phyloP scores from a whole-genome alignment of 2,797 vertebrate species.

The Onychomys arenicola region DNA sequence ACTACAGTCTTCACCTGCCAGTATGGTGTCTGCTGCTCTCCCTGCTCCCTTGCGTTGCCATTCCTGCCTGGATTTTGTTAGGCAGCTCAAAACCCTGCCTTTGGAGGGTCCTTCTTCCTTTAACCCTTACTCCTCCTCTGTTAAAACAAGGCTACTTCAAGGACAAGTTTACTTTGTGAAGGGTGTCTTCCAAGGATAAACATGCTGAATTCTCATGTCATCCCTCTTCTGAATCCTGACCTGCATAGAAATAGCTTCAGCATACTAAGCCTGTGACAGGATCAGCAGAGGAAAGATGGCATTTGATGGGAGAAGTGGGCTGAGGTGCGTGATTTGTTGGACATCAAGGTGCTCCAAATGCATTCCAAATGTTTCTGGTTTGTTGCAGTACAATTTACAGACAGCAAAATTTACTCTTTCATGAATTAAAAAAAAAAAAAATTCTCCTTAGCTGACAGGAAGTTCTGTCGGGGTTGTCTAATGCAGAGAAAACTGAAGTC shows the following conservation, averaged over 20 bases:
- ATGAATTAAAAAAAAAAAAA: not conserved
- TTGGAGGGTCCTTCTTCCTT: not conserved
- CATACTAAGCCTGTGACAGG: not conserved
- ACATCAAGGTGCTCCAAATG: not conserved
- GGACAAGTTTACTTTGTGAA: not conserved
- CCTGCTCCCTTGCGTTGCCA: not conserved
- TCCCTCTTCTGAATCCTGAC: not conserved
- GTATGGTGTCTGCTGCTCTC: rapidly evolving
- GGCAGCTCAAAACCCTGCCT: not conserved
- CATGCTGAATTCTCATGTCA: conserved; percentile 29
- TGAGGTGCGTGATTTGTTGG: not conserved
- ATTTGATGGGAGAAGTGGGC: not conserved
- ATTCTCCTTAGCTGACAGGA: not conserved
- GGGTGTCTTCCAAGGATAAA: not conserved
- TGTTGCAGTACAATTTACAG: conserved; percentile 11
- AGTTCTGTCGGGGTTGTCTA: not conserved
- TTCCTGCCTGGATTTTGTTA: not conserved
- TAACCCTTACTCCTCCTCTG: conserved; percentile 23
- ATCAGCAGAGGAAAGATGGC: not conserved
- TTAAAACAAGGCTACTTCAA: not conserved
- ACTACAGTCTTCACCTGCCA: not conserved
- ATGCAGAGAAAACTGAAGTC: not conserved
- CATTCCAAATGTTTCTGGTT: not conserved
- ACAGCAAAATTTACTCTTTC: conserved; percentile 18
- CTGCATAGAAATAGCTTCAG: not conserved